Evolutionary conservation across 64 coral and sea anemone genomes (phyloP), one percentile per base, ranked within the genome.

Genomic region (Montipora capricornis): DNA sequence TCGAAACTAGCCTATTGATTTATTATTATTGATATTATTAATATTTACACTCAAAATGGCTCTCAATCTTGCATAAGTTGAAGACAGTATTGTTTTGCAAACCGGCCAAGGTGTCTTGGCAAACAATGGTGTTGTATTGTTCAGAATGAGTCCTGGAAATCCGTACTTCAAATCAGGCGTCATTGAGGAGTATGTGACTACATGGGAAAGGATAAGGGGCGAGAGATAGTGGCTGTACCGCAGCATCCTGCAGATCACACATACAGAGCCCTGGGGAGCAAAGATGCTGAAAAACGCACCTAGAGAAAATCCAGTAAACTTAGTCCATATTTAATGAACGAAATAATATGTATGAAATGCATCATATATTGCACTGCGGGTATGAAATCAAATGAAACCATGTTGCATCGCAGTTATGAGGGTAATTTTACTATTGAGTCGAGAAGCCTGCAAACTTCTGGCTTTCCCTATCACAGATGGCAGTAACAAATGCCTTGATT

Each of bases 111-210:
- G 83, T 14, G 87, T 94, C 37, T 75, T 89, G 85, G 60, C 20
- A 5, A 24, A n/a, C 44, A 94, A 94, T 19, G 92, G 92, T 14
- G 76, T 94, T 17, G 92, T 94, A 13, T 52, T 94, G 22, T 94
- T 94, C 70, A 87, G 92, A 81, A 94, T 94, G 85, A 94, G 92
- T 29, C 92, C 92, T 73, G 92, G 87, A 3, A 94, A 94, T 76
- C 92, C 92, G 0, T 89, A 82, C 49, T 94, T 81, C 66, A 88
- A 94, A 82, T 75, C 84, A 3, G 17, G 19, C n/a, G 87, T 94
- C 45, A 94, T 94, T 59, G 92, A 89, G 73, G 85, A 94, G 66
- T 94, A 89, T 48, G 87, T 90, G n/a, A n/a, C 5, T 84, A 50
- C 20, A 78, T 94, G 44, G 93, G 93, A 48, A 75, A 90, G 81